Base-by-base conservation (phyloP, 2,888 invertebrate genomes). In the Hyposoter didymator region DNA sequence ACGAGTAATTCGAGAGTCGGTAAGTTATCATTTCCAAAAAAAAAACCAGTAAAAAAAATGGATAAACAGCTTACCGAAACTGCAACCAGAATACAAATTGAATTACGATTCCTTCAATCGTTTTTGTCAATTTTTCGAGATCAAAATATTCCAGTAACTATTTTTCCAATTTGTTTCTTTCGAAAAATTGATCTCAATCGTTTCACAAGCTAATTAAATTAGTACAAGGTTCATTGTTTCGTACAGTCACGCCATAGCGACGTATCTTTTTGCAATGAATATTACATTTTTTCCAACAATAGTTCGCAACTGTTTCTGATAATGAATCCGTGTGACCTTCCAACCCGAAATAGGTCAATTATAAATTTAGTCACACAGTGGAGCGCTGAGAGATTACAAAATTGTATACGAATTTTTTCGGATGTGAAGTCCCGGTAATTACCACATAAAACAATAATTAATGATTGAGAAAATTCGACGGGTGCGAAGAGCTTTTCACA, bases 1-100 rank as follows among this genome's bases (percentile, higher is more conserved):
- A 91, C 92, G 64, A 91, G 90, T 78, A 92, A 87, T 88, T 90
- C 92, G 39, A 90, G 94, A 83, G 91, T 89, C 72, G 93, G 93
- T 93, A 82, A 92, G 93, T 88, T 69, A 49, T n/a, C 10, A n/a
- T 75, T 19, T 4, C 1, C 8, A 39, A 39, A 39, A 7, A 32
- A 19, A 52, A 17, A 19, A 47, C 17, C 19, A 19, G 47, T 2
- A 10, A 62, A 67, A 45, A 39, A 70, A 28, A 45, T 28, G 17
- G 32, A 28, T 28, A 59, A 59, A 12, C n/a, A 17, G 47, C 14
- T 12, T 14, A 17, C 14, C 14, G 17, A 47, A 47, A 47, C 17
- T 47, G 14, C 47, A 49, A 49, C 0, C 39, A 39, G n/a, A 49
- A 49, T 49, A n/a, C 2, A 17, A 47, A 47, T 47, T 47, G 3